A percentile compares a stretch with the other conserved stretches of the same genome.
These are phyloP conservation scores for Meliscaeva auricollis DNA, from an alignment of 2,888 invertebrate genomes.

Conservation along the genomic window DNA sequence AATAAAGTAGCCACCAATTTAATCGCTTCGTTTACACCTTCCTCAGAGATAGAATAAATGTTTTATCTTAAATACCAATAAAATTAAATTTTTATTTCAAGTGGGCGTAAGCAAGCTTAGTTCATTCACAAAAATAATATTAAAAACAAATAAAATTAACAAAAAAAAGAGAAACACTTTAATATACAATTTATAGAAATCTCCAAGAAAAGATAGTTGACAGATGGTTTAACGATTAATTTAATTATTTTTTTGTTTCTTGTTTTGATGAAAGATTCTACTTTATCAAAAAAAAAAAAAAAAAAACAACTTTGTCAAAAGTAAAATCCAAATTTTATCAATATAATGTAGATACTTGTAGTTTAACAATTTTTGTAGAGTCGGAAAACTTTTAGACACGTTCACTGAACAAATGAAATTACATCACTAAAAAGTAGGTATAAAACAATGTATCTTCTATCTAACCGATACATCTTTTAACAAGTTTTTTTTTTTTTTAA, in stretches of 20 bases:
- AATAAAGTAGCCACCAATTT: neutral
- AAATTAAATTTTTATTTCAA: constrained; percentile 23
- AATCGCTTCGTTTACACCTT: constrained; percentile 21
- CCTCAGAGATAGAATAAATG: constrained; percentile 6
- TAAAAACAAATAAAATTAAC: neutral
- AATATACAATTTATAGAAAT: constrained; percentile 8
- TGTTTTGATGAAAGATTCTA: neutral
- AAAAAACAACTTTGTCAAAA: constrained; percentile 55
- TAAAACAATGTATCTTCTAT: constrained; percentile 32
- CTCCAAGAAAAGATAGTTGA: constrained; percentile 5
- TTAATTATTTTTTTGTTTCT: neutral
- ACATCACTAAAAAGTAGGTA: constrained; percentile 55
- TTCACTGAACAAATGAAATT: constrained; percentile 53
- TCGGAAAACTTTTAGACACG: neutral
- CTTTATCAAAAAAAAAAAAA: constrained; percentile 8
- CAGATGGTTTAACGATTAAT: neutral
- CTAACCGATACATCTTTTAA: constrained; percentile 34
- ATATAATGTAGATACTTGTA: no score
- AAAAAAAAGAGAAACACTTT: neutral
- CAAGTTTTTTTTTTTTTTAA: constrained; percentile 6
- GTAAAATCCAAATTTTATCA: constrained; percentile 38
- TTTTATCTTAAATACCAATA: constrained; percentile 22
- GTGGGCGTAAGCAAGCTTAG: constrained; percentile 11
- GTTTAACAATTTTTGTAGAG: no score
- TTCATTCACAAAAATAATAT: constrained; percentile 33